Base-by-base conservation (phyloP, 30 jellyfish, hydroid and myxozoan genomes). In the Turritopsis rubra region DNA sequence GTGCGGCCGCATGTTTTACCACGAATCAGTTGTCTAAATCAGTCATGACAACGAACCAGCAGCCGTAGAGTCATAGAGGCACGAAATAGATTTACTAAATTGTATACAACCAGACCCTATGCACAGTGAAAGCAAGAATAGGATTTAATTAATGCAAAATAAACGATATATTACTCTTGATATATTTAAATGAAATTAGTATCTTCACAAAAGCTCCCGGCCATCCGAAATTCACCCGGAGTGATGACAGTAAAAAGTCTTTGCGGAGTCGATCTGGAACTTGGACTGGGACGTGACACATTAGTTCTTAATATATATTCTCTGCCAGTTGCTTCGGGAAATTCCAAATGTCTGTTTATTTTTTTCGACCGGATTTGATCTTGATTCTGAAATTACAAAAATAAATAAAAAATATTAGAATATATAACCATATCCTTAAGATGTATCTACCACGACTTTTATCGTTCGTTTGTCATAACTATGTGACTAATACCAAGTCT, bases 311-410 rank as follows among this genome's bases (percentile, higher is more conserved):
- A 84, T 29, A 92, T 92, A 74, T 92, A 92, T 88, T 92, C 98
- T 27, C 98, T 90, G 23, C 98, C 98, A 27, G 90, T 85, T 29
- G 98, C 95, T n/a, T 79, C 68, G 20, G 98, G 98, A 72, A 92
- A 23, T 1, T 41, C 88, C 26, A 72, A 72, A 53, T 71, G 73
- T 83, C 29, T 82, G 66, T 25, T 54, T 75, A 25, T 66, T 70
- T 8, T 83, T 82, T 80, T 83, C 90, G 74, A 72, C 29, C 29
- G 84, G 18, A 65, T 54, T 76, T 28, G 84, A 23, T 27, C 65
- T 52, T 66, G 60, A 18, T 52, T 23, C 89, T 28, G 27, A 20
- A 27, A 80, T 53, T 5, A 60, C 29, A 18, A 66, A 26, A 17
- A 54, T 16, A 16, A 16, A 54, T 18, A 54, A 54, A 54, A 16